Evolutionary conservation across 2,888 invertebrate species (phyloP).

Genomic region (Coelinius sp.): DNA sequence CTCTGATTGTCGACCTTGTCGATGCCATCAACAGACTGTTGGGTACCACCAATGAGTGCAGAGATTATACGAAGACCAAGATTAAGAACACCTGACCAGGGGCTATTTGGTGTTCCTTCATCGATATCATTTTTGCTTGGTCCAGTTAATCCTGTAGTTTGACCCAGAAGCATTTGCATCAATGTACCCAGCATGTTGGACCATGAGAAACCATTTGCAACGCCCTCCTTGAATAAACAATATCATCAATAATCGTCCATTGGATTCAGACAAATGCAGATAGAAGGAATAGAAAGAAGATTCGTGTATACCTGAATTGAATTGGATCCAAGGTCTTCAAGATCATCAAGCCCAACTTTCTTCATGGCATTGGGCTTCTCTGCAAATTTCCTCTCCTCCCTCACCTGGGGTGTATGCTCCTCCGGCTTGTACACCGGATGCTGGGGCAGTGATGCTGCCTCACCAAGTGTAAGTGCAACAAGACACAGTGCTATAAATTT

Average conservation of each 20-base stretch:
- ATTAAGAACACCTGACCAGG: constrained; percentile 90
- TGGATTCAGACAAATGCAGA: neutral
- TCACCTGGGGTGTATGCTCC: constrained; percentile 56
- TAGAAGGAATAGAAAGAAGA: no score
- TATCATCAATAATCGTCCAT: neutral
- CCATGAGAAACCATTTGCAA: constrained; percentile 85
- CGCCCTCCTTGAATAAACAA: constrained; percentile 69
- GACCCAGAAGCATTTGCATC: constrained; percentile 89
- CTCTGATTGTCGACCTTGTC: constrained; percentile 90
- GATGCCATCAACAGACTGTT: constrained; percentile 82
- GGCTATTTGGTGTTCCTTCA: constrained; percentile 79
- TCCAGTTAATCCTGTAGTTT: constrained; percentile 76
- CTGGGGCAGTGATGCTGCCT: constrained; percentile 63
- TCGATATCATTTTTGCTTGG: constrained; percentile 88
- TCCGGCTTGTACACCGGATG: constrained; percentile 65
- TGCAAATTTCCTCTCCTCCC: constrained; percentile 83
- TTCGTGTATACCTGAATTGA: constrained; percentile 78
- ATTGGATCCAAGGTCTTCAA: constrained; percentile 87
- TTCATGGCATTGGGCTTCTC: constrained; percentile 92
- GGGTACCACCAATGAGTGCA: constrained; percentile 83
- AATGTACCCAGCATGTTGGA: constrained; percentile 88
- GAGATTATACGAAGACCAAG: constrained; percentile 90
- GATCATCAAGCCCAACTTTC: constrained; percentile 86
- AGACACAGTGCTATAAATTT: constrained; percentile 81
- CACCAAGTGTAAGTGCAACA: constrained; percentile 74